Conservation (phyloP, 53 echinoderm and acorn worm species). For the Patiria pectinifera region DNA sequence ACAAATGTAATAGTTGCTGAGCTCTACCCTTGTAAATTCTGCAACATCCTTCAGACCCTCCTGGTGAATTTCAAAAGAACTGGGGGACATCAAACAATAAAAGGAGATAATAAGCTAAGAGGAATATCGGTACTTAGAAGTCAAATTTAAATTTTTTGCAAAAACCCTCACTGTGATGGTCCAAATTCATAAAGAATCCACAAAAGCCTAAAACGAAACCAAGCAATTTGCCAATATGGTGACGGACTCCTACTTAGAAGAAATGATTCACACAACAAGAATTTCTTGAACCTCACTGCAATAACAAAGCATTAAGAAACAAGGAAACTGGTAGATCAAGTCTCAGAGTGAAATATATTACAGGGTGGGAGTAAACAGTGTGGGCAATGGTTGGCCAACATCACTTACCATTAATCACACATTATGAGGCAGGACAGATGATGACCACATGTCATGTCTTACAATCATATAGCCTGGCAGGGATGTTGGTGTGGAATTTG, state of each 20-base stretch:
- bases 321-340: background rate
- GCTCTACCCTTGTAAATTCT: no score
- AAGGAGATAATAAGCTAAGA: no score
- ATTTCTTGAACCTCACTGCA: background rate
- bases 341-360: constrained; percentile 21
- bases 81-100: no score
- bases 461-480: background rate
- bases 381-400: constrained; percentile 8
- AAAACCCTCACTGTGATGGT: no score
- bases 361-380: constrained; percentile 2
- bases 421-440: background rate
- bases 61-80: no score
- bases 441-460: background rate
- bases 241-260: background rate
- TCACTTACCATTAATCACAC: constrained; percentile 17
- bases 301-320: background rate
- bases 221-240: background rate
- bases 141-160: no score
- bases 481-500: background rate
- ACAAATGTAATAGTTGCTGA: no score
- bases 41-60: no score
- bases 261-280: background rate
- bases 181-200: background rate
- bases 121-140: no score
- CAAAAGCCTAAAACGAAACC: background rate